Conservation (phyloP, 2,888 invertebrate genomes). For the Byasa hedistus region DNA sequence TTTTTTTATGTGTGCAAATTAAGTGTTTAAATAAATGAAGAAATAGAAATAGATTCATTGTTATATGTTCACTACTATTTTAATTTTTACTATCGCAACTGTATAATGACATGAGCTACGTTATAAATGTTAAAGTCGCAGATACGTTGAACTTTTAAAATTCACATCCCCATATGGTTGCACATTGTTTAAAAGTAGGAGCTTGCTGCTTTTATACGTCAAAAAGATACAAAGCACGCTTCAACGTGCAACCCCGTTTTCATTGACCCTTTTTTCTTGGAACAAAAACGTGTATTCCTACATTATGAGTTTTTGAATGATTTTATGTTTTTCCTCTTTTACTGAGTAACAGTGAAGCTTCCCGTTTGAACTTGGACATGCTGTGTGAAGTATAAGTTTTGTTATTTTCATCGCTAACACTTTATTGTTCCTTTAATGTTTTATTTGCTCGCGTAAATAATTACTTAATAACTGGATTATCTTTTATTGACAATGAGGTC, state of each 20-base stretch:
- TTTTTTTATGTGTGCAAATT: no score
- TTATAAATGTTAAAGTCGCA: background rate
- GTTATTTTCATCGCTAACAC: background rate
- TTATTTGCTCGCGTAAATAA: no score
- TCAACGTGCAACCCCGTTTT: constrained; percentile 29
- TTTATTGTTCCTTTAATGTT: background rate
- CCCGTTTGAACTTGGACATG: background rate
- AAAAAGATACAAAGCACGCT: constrained; percentile 30
- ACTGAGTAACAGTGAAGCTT: background rate
- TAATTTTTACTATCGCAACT: background rate
- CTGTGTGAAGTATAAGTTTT: background rate
- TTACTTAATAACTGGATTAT: no score
- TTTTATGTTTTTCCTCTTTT: constrained; percentile 10
- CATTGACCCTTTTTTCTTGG: constrained; percentile 30
- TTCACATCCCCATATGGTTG: constrained; percentile 21
- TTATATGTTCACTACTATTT: background rate
- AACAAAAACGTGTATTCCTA: constrained; percentile 26
- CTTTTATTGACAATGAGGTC: background rate
- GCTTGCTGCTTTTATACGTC: constrained; percentile 24
- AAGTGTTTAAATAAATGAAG: no score
- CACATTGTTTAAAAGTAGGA: constrained; percentile 29
- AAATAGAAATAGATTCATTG: no score
- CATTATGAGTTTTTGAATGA: constrained; percentile 17
- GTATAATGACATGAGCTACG: background rate
- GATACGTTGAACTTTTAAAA: constrained; percentile 10